Percentiles rank a stretch among this genome's conserved stretches.
phyloP scores from a whole-genome alignment of 2,888 invertebrate species.

The Pseudococcus viburni region DNA sequence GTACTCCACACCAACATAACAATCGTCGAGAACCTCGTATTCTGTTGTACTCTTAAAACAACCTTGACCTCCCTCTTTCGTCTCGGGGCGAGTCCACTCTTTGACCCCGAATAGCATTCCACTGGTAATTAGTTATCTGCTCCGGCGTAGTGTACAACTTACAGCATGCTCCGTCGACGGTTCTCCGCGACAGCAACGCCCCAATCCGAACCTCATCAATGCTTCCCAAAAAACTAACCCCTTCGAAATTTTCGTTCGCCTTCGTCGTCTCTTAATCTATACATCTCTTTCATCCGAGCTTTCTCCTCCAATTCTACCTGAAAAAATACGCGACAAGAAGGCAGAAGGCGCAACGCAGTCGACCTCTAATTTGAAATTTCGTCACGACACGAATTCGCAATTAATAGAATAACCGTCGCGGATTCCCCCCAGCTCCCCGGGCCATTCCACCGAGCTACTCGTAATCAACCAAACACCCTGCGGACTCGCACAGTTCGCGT shows the following conservation, averaged over 20 bases:
- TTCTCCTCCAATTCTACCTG: background rate
- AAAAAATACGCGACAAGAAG: background rate
- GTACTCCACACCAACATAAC: background rate
- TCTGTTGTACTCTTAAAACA: background rate
- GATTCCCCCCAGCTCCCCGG: background rate
- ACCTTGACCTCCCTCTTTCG: conserved; percentile 60
- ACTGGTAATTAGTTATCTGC: conserved; percentile 45
- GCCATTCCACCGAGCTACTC: background rate
- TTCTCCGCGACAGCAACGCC: background rate
- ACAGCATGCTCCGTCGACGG: background rate
- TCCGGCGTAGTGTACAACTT: conserved; percentile 24
- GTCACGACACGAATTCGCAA: conserved; percentile 25
- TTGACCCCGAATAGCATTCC: conserved; percentile 60
- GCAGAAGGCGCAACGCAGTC: background rate
- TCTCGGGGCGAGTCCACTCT: conserved; percentile 50
- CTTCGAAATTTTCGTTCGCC: background rate
- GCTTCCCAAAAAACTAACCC: background rate
- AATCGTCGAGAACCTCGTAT: background rate
- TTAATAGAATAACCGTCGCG: background rate
- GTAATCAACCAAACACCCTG: background rate
- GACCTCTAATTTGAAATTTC: conserved; percentile 22
- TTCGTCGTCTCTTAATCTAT: background rate
- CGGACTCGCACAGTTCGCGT: background rate
- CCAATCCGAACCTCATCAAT: conserved; percentile 14
- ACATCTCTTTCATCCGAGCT: background rate